phyloP scores from a whole-genome alignment of 2,888 invertebrate species.

The Invenusta paracnida region DNA sequence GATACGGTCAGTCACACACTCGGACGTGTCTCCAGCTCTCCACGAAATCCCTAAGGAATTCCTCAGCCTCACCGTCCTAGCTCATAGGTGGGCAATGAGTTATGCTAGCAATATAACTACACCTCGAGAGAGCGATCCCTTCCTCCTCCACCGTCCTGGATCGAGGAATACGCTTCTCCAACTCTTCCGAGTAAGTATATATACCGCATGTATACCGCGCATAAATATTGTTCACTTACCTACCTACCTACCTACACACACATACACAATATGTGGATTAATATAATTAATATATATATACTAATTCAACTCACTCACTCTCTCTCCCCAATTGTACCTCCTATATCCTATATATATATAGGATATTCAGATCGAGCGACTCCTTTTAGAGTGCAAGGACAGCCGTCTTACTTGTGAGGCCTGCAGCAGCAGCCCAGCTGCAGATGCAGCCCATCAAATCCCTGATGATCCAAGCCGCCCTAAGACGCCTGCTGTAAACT shows the following conservation, averaged over 20 bases:
- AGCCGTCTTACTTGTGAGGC: background rate
- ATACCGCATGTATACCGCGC: background rate
- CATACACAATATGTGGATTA: background rate
- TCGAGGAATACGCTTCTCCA: background rate
- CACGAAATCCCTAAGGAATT: background rate
- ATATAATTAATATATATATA: background rate
- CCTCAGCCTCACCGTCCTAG: background rate
- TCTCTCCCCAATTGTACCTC: background rate
- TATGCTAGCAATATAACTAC: background rate
- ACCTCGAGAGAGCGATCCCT: background rate
- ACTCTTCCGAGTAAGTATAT: background rate
- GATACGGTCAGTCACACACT: background rate
- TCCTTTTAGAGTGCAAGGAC: background rate
- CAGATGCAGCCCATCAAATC: background rate
- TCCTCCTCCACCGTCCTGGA: background rate
- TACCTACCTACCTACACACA: background rate
- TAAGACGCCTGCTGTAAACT: background rate
- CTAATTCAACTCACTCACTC: background rate
- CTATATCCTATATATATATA: background rate
- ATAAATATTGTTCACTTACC: background rate
- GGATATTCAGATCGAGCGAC: background rate
- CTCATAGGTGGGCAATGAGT: background rate
- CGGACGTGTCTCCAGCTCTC: background rate
- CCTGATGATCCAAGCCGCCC: background rate
- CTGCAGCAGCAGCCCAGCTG: background rate